Percentiles rank a stretch among this genome's conserved stretches.
These are phyloP conservation scores for Amitus sp. DNA, from an alignment of 2,888 invertebrate genomes.

Conservation along the genomic window DNA sequence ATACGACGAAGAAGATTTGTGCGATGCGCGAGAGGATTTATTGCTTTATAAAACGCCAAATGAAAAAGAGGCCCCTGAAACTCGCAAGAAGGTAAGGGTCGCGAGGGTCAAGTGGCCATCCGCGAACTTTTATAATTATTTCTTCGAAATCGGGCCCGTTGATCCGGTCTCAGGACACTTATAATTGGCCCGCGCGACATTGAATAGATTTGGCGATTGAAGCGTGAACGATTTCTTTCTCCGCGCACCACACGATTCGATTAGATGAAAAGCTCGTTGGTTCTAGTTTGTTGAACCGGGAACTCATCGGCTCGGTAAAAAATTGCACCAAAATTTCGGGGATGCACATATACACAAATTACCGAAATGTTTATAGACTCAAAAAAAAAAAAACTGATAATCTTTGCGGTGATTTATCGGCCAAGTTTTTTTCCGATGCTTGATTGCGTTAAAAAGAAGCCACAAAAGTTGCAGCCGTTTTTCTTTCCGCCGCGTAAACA, in stretches of 20 bases:
- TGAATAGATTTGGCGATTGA: no score
- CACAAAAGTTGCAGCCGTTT: conserved; percentile 13
- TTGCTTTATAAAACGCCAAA: conserved; percentile 55
- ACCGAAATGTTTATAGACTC: no score
- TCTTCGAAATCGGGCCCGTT: conserved; percentile 42
- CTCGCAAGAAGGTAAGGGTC: conserved; percentile 41
- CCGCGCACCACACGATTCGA: no score
- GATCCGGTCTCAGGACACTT: conserved; percentile 40
- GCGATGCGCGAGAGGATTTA: conserved; percentile 49
- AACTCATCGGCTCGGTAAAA: not conserved
- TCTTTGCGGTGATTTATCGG: not conserved
- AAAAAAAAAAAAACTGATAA: not conserved
- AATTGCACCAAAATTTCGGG: not conserved
- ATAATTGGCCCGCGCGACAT: conserved; percentile 41
- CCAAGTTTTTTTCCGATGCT: not conserved
- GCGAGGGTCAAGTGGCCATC: conserved; percentile 61
- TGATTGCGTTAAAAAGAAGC: conserved; percentile 4
- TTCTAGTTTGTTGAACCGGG: conserved; percentile 1
- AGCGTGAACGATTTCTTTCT: no score
- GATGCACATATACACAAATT: no score
- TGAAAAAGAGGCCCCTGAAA: conserved; percentile 38
- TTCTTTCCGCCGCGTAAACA: conserved; percentile 6
- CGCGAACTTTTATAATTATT: conserved; percentile 51
- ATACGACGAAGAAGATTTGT: conserved; percentile 38
- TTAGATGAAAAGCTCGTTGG: not conserved